Percentiles rank a stretch among this genome's conserved stretches.
phyloP scores from a whole-genome alignment of 2,113 vertebrate genomes.

The Desmodus rotundus region DNA sequence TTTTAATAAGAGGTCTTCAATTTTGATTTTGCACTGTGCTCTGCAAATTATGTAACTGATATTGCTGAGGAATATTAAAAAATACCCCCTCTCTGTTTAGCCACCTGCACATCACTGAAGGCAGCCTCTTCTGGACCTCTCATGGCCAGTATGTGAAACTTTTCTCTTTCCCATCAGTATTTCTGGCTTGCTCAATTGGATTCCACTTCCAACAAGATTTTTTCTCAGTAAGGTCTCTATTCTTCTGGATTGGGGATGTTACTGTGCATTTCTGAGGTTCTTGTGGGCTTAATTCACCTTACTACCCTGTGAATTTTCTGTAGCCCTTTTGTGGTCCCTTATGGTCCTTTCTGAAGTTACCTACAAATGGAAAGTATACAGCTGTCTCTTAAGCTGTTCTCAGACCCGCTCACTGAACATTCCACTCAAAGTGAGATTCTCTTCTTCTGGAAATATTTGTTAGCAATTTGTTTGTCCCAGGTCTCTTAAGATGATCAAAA shows the following conservation, averaged over 20 bases:
- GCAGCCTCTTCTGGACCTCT: background rate
- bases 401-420: background rate
- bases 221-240: background rate
- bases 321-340: background rate
- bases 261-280: background rate
- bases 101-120: background rate
- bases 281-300: background rate
- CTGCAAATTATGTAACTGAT: background rate
- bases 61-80: background rate
- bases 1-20: background rate
- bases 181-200: background rate
- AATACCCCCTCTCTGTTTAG: background rate
- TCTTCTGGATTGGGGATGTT: background rate
- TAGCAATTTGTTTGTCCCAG: background rate
- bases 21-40: background rate
- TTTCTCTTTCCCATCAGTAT: background rate
- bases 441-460: conserved; percentile 17
- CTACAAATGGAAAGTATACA: background rate
- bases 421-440: background rate
- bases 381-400: background rate
- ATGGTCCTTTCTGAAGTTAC: background rate
- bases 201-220: background rate
- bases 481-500: background rate
- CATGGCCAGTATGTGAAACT: background rate
- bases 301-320: background rate